Conservation (phyloP, 2,113 vertebrate species). For the Rhizomys pruinosus region DNA sequence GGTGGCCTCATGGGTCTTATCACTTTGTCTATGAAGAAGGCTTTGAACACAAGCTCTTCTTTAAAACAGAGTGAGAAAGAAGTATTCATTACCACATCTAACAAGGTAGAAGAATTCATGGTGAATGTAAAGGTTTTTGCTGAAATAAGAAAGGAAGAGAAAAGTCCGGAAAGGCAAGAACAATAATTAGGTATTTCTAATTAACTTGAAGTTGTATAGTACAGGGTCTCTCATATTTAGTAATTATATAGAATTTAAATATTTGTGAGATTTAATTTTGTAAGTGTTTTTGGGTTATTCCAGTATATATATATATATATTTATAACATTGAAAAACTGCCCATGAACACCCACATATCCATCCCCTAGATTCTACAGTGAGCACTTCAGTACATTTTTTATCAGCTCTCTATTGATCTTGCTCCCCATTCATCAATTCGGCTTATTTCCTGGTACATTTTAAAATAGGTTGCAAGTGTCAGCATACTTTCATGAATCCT, state of each 20-base stretch:
- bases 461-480: slow-evolving; percentile 46
- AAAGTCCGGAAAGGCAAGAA: slow-evolving; percentile 40
- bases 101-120: slow-evolving; percentile 60
- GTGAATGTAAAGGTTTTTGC: slow-evolving; percentile 55
- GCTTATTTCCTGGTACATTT: slow-evolving; percentile 15
- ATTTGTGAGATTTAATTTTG: slow-evolving; percentile 47
- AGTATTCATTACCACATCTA: slow-evolving; percentile 46
- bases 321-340: slow-evolving; percentile 48
- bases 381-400: slow-evolving; percentile 18
- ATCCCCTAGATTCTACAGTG: slow-evolving; percentile 1
- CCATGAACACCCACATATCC: not conserved
- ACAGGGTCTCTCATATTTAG: slow-evolving; percentile 41
- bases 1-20: slow-evolving; percentile 51
- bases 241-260: slow-evolving; percentile 52
- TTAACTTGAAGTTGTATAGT: slow-evolving; percentile 50
- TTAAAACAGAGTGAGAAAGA: slow-evolving; percentile 63
- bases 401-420: not conserved
- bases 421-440: not conserved
- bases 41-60: slow-evolving; percentile 61
- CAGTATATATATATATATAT: slow-evolving; percentile 22
- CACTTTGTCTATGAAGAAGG: slow-evolving; percentile 52
- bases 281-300: slow-evolving; percentile 8
- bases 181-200: slow-evolving; percentile 66
- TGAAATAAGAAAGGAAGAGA: slow-evolving; percentile 58
- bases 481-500: slow-evolving; percentile 8